Base-by-base conservation (phyloP, 2,888 invertebrate genomes). In the Isoperla grammatica region DNA sequence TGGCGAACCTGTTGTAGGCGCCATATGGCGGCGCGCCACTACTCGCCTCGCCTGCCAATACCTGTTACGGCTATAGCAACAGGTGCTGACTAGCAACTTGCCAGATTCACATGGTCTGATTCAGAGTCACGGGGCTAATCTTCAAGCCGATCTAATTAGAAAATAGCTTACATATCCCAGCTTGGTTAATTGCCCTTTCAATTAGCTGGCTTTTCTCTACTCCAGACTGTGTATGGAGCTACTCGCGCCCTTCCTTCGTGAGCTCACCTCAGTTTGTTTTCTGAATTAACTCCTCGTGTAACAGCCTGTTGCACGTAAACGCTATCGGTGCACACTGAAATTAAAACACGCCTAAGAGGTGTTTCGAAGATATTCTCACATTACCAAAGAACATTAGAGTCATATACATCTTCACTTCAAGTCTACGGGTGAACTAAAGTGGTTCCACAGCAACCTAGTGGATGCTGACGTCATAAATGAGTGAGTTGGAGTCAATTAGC, bases 111-210 rank as follows among this genome's bases (percentile, higher is more conserved):
- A 40, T 22, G 29, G 37, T 40, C 39, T 13, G 22, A 46, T 46
- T 46, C 46, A n/a, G 19, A 22, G 46, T 46, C 46, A 46, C 46
- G 46, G 46, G n/a, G n/a, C 6, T 12, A 20, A 53, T 53, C 53
- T 15, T 17, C 17, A 20, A 17, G 15, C 12, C 37, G 37, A 53
- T 53, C 53, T 53, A 53, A 53, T 53, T 53, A 53, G 37, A 53
- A 53, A 37, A 37, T 37, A 53, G 17, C 53, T 53, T 39, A 53
- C 53, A 53, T 37, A 53, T 53, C 37, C 37, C 35, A 53, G 37
- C 53, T 39, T 17, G 37, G 54, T 46, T 59, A 59, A 59, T 59
- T 59, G 54, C 46, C 29, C 46, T 46, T 59, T 59, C 59, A 59
- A 59, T 59, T 59, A 59, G 55, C 42, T 59, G 5, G 53, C 53